Percentiles rank a stretch among this genome's conserved stretches.
phyloP scores from a whole-genome alignment of 2,797 vertebrate species.

The Sebastes itinus region DNA sequence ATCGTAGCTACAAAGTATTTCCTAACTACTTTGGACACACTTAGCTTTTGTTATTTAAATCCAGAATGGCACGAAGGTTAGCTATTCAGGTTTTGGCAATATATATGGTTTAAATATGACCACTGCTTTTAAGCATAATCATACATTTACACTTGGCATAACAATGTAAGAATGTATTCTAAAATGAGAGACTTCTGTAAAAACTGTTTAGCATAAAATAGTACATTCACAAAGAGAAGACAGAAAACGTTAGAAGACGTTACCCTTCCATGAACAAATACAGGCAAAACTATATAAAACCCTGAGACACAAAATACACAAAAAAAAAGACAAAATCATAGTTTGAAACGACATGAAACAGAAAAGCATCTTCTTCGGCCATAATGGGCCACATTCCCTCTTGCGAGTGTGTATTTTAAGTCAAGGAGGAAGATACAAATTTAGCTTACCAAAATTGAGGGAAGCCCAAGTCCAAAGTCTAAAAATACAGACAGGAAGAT shows the following conservation, averaged over 20 bases:
- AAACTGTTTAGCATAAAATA: constrained; percentile 21
- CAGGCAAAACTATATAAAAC: constrained; percentile 52
- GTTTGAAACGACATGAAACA: constrained; percentile 38
- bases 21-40: constrained; percentile 35
- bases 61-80: constrained; percentile 29
- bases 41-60: constrained; percentile 39
- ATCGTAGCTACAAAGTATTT: constrained; percentile 33
- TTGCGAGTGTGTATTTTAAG: constrained; percentile 54
- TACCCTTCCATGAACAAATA: constrained; percentile 43
- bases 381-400: constrained; percentile 51
- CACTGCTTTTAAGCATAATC: neutral
- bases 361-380: constrained; percentile 63
- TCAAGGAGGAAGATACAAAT: constrained; percentile 71
- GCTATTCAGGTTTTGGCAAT: constrained; percentile 56
- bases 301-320: constrained; percentile 71
- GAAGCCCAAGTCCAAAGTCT: constrained; percentile 70
- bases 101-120: constrained; percentile 23
- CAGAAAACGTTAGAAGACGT: constrained; percentile 7
- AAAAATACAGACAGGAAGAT: constrained; percentile 72
- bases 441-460: constrained; percentile 81
- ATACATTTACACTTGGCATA: constrained; percentile 32
- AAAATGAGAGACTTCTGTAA: constrained; percentile 26
- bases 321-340: constrained; percentile 1
- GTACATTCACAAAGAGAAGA: constrained; percentile 64
- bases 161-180: constrained; percentile 12